Evolutionary conservation across 2,113 vertebrate species (phyloP), one percentile per base, ranked within the genome.

Genomic region (Procavia capensis): DNA sequence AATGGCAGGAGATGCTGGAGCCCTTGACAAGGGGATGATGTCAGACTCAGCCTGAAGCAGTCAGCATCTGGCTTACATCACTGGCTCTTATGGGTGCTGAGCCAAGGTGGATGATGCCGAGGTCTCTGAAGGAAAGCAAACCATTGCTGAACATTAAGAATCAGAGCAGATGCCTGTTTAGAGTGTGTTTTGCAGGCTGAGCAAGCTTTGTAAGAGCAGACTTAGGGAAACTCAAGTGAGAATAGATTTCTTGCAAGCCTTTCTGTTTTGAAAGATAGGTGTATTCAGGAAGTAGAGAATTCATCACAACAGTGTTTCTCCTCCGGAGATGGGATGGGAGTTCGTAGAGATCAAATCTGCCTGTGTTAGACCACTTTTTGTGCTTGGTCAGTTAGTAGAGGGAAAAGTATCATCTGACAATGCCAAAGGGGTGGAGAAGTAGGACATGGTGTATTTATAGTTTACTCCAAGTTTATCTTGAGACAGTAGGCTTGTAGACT

Each of bases 41-140:
- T 97, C 95, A 96, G 94, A 20, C 34, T 34, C 72, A 36, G 93
- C 88, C 82, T 19, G 50, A 39, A 95, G 63, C 0, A 0, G 59
- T 47, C 68, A 5, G 96, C 90, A 50, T 90, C 97, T 97, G 98
- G 94, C 45, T 97, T 93, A 94, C 79, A 90, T 97, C 89, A 96
- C 64, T 1, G 66, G 54, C 29, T 74, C 79, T 74, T 47, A 0
- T 39, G 1, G 1, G 72, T 68, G 47, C 5, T 0, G 0, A 83
- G 78, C 70, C 92, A 39, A 34, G 20, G 80, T 85, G 41, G 78
- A 63, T 11, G 34, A 54, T 10, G n/a, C 54, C 0, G 22, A 84
- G 88, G 47, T 41, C 61, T 83, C 89, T n/a, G 45, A 50, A 78
- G 88, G 72, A 9, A 80, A 68, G 50, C 1, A 25, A 31, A 25